phyloP scores from a whole-genome alignment of 2,888 invertebrate species.

The Drosophila percnosoma region DNA sequence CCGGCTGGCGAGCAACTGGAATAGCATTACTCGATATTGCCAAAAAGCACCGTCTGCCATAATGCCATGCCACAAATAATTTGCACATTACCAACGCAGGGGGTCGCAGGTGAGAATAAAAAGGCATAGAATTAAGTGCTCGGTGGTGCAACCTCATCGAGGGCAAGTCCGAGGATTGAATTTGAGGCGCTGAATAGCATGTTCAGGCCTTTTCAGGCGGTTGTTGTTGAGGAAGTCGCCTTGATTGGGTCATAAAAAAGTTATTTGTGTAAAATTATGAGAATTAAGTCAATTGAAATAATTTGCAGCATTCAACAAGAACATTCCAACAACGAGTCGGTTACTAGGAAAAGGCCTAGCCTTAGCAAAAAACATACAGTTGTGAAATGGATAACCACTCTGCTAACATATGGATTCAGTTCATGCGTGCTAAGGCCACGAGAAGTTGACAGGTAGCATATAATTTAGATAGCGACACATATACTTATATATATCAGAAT shows the following conservation, averaged over 20 bases:
- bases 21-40: slow-evolving; percentile 19
- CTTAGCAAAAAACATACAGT: slow-evolving; percentile 20
- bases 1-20: slow-evolving; percentile 16
- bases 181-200: slow-evolving; percentile 8
- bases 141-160: slow-evolving; percentile 28
- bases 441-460: not conserved
- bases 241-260: slow-evolving; percentile 80
- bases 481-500: not conserved
- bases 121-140: slow-evolving; percentile 54
- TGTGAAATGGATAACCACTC: slow-evolving; percentile 20
- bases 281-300: slow-evolving; percentile 79
- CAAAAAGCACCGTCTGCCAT: slow-evolving; percentile 29
- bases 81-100: slow-evolving; percentile 52
- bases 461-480: not conserved
- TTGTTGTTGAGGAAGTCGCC: slow-evolving; percentile 52
- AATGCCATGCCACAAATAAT: slow-evolving; percentile 70
- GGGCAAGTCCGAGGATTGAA: slow-evolving; percentile 37
- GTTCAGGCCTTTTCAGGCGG: not conserved
- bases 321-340: slow-evolving; percentile 49
- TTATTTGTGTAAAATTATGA: slow-evolving; percentile 78
- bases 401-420: slow-evolving; percentile 9
- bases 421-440: slow-evolving; percentile 7
- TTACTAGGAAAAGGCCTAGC: slow-evolving; percentile 61
- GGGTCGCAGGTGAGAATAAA: slow-evolving; percentile 63
- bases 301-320: slow-evolving; percentile 52